Conservation (phyloP, 2,888 invertebrate genomes). For the Drosophila ustulata region DNA sequence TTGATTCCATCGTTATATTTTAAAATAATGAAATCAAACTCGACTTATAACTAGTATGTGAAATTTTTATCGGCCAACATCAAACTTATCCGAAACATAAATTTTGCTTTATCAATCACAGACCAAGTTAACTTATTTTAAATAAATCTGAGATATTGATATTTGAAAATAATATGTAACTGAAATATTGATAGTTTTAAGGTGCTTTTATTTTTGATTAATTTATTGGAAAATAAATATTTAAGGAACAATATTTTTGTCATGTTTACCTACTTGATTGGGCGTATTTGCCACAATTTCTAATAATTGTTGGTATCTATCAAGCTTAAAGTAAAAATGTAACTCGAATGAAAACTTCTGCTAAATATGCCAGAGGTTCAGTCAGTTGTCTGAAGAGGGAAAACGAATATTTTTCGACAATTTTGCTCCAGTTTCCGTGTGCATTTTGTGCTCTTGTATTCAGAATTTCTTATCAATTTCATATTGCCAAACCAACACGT, state of each 20-base stretch:
- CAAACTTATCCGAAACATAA: too few relatives aligned
- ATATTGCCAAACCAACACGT: slow-evolving; percentile 68
- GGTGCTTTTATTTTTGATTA: too few relatives aligned
- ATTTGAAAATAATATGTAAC: too few relatives aligned
- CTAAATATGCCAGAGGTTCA: slow-evolving; percentile 8
- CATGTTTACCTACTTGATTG: neutral
- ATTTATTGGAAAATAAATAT: too few relatives aligned
- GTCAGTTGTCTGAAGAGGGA: slow-evolving; percentile 5
- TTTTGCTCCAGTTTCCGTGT: slow-evolving; percentile 33
- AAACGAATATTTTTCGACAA: slow-evolving; percentile 11
- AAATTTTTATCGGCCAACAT: too few relatives aligned
- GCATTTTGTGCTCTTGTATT: slow-evolving; percentile 16
- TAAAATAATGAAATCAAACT: too few relatives aligned
- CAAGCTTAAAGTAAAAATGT: neutral
- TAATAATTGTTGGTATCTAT: neutral
- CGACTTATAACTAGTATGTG: too few relatives aligned
- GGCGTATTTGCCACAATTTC: neutral
- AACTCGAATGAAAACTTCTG: slow-evolving; percentile 3
- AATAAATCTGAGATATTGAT: too few relatives aligned
- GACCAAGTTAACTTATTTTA: too few relatives aligned
- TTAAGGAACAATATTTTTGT: neutral
- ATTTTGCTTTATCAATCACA: too few relatives aligned
- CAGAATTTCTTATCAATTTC: slow-evolving; percentile 71
- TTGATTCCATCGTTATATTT: too few relatives aligned
- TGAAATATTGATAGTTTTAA: too few relatives aligned